Percentiles rank a stretch among this genome's conserved stretches.
These are phyloP conservation scores for Muntiacus muntjak DNA, from an alignment of 2,113 vertebrate genomes.

Conservation along the genomic window DNA sequence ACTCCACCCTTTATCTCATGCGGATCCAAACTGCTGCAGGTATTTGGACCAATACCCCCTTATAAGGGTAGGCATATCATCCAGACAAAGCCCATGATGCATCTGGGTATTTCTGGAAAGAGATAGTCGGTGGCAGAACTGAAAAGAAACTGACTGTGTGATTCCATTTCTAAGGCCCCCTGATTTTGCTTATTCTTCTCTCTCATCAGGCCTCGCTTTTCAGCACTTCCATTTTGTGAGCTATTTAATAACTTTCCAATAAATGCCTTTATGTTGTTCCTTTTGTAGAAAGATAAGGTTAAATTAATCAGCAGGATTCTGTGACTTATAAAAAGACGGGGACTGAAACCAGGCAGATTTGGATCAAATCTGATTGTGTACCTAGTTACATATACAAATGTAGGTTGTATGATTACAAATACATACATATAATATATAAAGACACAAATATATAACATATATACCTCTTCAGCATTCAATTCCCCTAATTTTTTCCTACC, in stretches of 20 bases:
- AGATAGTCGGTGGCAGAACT: too few species aligned
- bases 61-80: not conserved
- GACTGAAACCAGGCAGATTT: not conserved
- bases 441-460: not conserved
- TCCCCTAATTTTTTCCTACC: not conserved
- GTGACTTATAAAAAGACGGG: not conserved
- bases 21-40: not conserved
- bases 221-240: not conserved
- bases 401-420: not conserved
- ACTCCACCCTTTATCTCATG: too few species aligned
- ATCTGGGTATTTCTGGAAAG: not conserved
- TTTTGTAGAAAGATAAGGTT: not conserved
- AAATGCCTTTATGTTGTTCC: not conserved
- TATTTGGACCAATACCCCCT: not conserved
- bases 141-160: not conserved
- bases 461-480: not conserved
- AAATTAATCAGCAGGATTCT: not conserved
- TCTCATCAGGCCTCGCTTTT: not conserved
- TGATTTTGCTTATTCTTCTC: not conserved
- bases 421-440: not conserved
- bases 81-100: not conserved
- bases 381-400: not conserved
- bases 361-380: not conserved
- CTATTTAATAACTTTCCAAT: not conserved
- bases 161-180: not conserved